Percentiles rank a stretch among this genome's conserved stretches.
phyloP scores from a whole-genome alignment of 2,113 vertebrate species.

The Sinocyclocheilus rhinocerous region DNA sequence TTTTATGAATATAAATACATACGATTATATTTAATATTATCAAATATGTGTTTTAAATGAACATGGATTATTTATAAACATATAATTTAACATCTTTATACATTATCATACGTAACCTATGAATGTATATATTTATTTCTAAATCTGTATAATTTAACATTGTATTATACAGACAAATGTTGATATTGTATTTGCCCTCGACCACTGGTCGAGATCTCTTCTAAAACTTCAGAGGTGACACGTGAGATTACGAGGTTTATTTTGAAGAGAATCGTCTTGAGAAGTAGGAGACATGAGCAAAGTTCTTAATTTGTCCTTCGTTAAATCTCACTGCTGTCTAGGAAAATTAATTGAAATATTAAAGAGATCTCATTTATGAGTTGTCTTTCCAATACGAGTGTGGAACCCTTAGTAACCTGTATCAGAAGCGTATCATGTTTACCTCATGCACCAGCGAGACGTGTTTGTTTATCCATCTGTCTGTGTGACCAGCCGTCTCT shows the following conservation, averaged over 20 bases:
- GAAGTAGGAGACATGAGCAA: not conserved
- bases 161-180: not conserved
- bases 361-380: not conserved
- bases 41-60: too few relatives aligned
- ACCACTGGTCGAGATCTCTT: too few relatives aligned
- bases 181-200: not conserved
- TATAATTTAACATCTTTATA: not conserved
- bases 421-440: conserved; percentile 4
- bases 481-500: conserved; percentile 35
- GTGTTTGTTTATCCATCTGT: conserved; percentile 12
- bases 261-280: too few relatives aligned
- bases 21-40: too few relatives aligned
- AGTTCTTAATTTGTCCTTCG: not conserved
- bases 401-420: not conserved
- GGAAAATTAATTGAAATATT: not conserved
- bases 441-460: conserved; percentile 3
- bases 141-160: not conserved
- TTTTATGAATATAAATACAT: too few relatives aligned
- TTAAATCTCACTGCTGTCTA: not conserved
- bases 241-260: too few relatives aligned
- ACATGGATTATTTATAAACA: too few relatives aligned
- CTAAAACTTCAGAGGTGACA: too few relatives aligned
- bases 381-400: not conserved
- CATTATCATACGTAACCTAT: not conserved
- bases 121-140: not conserved